Evolutionary conservation across 2,797 vertebrate genomes (phyloP).

Genomic region (Eulemur rubriventer): DNA sequence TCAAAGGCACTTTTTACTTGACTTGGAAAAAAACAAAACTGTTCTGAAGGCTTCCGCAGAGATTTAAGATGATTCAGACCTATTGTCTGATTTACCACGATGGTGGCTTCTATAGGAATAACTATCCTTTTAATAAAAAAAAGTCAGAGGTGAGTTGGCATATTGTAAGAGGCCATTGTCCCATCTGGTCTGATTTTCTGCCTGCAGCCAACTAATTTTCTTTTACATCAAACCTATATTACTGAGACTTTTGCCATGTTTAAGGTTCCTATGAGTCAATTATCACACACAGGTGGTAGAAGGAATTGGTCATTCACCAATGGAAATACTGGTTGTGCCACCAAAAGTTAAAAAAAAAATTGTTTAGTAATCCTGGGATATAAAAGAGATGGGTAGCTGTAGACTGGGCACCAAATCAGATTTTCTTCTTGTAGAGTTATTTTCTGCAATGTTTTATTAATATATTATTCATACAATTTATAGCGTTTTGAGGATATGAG

Average conservation of each 20-base stretch:
- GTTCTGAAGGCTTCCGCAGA: not conserved
- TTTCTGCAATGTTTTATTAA: not conserved
- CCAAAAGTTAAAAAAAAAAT: not conserved
- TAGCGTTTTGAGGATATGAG: not conserved
- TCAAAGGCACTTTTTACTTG: conserved; percentile 42
- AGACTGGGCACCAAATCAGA: not conserved
- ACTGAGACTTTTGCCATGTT: not conserved
- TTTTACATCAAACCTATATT: conserved; percentile 17
- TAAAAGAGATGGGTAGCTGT: not conserved
- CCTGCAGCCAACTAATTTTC: conserved; percentile 22
- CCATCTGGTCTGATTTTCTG: conserved; percentile 10
- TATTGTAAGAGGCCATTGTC: conserved; percentile 6
- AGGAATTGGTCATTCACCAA: conserved; percentile 21
- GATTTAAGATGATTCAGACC: conserved; percentile 8
- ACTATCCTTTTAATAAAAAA: not conserved
- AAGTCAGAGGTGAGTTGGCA: not conserved
- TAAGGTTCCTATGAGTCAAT: not conserved
- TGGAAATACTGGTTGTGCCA: not conserved
- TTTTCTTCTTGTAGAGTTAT: not conserved
- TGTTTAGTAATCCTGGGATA: not conserved
- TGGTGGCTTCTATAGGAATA: not conserved
- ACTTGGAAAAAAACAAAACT: conserved; percentile 29
- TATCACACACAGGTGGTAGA: not conserved
- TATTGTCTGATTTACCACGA: not conserved
- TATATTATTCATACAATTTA: not conserved